Base-by-base conservation (phyloP, 2,797 vertebrate species). In the Anabas testudineus region DNA sequence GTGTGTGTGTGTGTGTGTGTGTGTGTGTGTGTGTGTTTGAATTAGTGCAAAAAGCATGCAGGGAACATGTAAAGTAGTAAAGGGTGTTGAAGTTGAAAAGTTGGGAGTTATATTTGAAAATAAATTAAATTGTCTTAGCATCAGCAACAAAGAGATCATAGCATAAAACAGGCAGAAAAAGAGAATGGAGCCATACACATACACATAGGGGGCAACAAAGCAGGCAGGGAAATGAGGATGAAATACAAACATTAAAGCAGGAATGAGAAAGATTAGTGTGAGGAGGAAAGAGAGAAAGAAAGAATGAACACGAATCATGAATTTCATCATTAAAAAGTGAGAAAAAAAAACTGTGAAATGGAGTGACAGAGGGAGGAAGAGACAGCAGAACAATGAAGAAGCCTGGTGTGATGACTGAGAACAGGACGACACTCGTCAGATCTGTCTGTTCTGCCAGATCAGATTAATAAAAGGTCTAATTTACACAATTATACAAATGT, bases 281-380 rank as follows among this genome's bases (percentile, higher is more conserved):
- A 67, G 59, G 54, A 48, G 57, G 58, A 60, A 54, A 76, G 65
- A 83, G 71, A 80, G 24, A 82, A 49, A 72, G 55, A 48, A 14
- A 60, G 36, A 34, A 72, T 62, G 60, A 63, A 59, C n/a, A 47
- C 30, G 76, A 76, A 56, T 42, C 16, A 75, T 65, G 80, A 65
- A 76, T 42, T 66, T 43, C 54, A 71, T 30, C n/a, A 46, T 34
- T 73, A 45, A 59, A 75, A 49, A 63, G 62, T 76, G 42, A 71
- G 41, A 71, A 48, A 61, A 42, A 64, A 0, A 21, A 70, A 42
- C 36, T 58, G 58, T 67, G 63, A 65, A 21, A 57, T 12, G 22
- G 42, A 62, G 37, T 66, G 48, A 47, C 12, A 49, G 47, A 60
- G 22, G 39, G 51, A 80, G 39, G 67, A 9, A 36, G 69, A 57